Evolutionary conservation across 2,797 vertebrate genomes (phyloP), one percentile per base, ranked within the genome.

Genomic region (Somateria mollissima): DNA sequence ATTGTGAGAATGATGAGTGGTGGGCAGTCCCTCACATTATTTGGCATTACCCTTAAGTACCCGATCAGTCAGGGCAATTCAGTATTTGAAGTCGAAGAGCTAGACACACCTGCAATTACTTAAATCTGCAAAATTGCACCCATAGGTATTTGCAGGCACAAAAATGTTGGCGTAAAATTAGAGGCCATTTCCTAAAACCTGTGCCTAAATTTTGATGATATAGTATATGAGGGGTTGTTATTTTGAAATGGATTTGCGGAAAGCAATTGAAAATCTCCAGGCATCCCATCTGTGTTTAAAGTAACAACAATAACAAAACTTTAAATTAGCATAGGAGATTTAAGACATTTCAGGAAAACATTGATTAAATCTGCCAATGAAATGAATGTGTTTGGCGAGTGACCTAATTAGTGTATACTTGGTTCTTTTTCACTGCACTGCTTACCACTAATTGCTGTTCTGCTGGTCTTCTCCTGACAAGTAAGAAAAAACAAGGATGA

Each of bases 321-420:
- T 97, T 97, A 96, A 97, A 97, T 97, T 97, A 97, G 94, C 93
- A 74, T 96, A 76, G 91, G 77, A 95, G 93, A 94, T 97, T 96
- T 96, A 96, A 97, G 96, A 90, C 94, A 85, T 97, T 98, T 98
- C 96, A 96, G 97, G 97, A 97, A 98, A 97, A 94, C 97, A 97
- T 98, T 97, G 98, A 98, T 97, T 97, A 94, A 96, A 85, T 96
- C 97, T 97, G 97, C 97, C 97, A 96, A 94, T 97, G 95, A 96
- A 97, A 93, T 94, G 95, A 97, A 95, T 89, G 84, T 93, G 78
- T 95, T 97, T 97, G 97, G 94, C 69, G 62, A 98, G 95, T 98
- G 97, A 97, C 97, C 98, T 98, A 98, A 98, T 98, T 98, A 98
- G 96, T 92, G 69, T 87, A 87, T 95, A 94, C 95, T 95, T 96